Base-by-base conservation (phyloP, 2,113 vertebrate genomes). In the Atlantisia rogersi region DNA sequence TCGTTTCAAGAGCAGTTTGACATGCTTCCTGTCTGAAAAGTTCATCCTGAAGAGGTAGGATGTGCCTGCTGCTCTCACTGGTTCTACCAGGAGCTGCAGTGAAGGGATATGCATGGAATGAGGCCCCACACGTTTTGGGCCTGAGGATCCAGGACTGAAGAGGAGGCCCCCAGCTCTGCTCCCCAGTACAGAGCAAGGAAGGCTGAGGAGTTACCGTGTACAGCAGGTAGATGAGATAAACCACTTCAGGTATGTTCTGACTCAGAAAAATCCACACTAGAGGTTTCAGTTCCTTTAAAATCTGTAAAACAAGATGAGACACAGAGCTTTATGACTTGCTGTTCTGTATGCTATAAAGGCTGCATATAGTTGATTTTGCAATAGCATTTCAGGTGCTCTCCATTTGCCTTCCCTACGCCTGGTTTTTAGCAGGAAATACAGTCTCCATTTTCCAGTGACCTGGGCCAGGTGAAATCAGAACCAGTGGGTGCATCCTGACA, bases 141-240 rank as follows among this genome's bases (percentile, higher is more conserved):
- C 29, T 24, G 7, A n/a, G 59, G 68, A 75, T 59, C 19, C 70
- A 74, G 50, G 32, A 44, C 46, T 15, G 35, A 74, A 63, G 29
- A 88, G 68, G 56, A 56, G 15, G 11, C 25, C 89, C 52, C 78
- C 68, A 55, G 71, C 65, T 64, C 32, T 52, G 37, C 46, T 50
- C 26, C 67, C 42, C 8, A 6, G 73, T 60, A 62, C 10, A 8
- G 17, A 80, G 29, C 40, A 29, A 20, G 29, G 39, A 25, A 74
- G 67, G 60, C n/a, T 29, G 67, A 73, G 10, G 32, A 63, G 87
- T 97, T 96, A 98, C 98, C 95, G 77, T 97, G 91, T 98, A 98
- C 22, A 99, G 96, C 58, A 98, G 97, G 86, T 98, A 99, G 77
- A 97, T 64, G 70, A 98, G 98, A 95, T 98, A 98, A 94, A 96